A percentile compares a stretch with the other conserved stretches of the same genome.
Evolutionary conservation across 2,113 vertebrate species (phyloP).

Genomic region (Aplodontia rufa): DNA sequence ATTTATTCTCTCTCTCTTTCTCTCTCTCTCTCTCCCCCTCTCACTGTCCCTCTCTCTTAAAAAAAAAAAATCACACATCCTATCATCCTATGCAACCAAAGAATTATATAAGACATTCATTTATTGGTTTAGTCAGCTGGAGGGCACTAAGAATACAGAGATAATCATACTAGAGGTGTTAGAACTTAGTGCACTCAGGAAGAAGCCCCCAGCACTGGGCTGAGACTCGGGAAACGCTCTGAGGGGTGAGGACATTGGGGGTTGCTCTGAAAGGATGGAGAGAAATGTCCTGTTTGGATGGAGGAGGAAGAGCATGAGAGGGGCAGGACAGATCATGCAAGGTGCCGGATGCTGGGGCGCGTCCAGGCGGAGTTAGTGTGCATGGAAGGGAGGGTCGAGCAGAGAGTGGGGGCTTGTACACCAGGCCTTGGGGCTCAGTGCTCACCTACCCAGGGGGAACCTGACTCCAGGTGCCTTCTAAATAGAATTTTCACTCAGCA

Average conservation of each 20-base stretch:
- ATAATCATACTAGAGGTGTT: neutral
- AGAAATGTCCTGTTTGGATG: neutral
- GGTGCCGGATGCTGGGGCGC: neutral
- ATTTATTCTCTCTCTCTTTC: too few species aligned
- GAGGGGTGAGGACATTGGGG: neutral
- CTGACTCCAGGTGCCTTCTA: neutral
- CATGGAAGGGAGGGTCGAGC: neutral
- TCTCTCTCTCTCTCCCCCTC: too few species aligned
- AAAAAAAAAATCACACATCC: too few species aligned
- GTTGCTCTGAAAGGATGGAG: neutral
- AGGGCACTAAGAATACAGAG: neutral
- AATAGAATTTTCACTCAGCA: neutral
- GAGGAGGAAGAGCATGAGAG: fast-evolving
- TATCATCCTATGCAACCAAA: neutral
- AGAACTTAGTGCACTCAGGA: neutral
- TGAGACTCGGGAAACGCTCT: neutral
- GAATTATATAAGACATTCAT: neutral
- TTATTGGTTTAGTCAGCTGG: neutral
- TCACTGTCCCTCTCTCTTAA: too few species aligned
- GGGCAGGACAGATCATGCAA: neutral
- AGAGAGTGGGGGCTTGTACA: neutral
- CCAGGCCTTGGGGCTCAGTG: neutral
- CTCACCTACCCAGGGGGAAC: neutral
- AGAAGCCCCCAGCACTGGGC: neutral
- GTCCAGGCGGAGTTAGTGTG: neutral